Percentiles rank a stretch among this genome's conserved stretches.
phyloP scores from a whole-genome alignment of 2,113 vertebrate genomes.

The Epinephelus moara region DNA sequence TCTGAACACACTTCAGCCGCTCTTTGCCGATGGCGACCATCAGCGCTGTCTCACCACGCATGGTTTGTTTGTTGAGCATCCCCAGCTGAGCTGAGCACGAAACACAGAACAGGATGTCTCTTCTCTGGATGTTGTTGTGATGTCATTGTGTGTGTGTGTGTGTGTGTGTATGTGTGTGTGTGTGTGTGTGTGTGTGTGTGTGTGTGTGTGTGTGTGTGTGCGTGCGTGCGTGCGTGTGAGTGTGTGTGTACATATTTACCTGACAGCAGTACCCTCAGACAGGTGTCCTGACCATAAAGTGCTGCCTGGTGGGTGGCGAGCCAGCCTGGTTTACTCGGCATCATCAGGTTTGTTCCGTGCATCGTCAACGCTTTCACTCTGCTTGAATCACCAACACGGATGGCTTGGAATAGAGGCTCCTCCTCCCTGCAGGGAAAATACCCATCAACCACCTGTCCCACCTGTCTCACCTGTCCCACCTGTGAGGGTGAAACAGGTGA shows the following conservation, averaged over 20 bases:
- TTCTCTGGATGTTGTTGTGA: neutral
- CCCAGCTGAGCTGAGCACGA: conserved; percentile 85
- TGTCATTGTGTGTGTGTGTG: neutral
- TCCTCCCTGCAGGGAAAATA: conserved; percentile 67
- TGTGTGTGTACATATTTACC: conserved; percentile 74
- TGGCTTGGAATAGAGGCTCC: conserved; percentile 77
- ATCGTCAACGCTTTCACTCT: conserved; percentile 83
- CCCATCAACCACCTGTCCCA: conserved; percentile 4
- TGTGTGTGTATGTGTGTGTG: neutral
- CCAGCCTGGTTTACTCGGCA: conserved; percentile 91
- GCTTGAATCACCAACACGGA: conserved; percentile 75
- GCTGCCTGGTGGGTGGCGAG: conserved; percentile 91
- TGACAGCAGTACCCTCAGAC: conserved; percentile 87
- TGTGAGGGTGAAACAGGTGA: too few relatives aligned
- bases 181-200: neutral
- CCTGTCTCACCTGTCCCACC: neutral
- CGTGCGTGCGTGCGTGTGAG: neutral
- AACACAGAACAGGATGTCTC: neutral
- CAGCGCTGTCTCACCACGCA: conserved; percentile 89
- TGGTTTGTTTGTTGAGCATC: conserved; percentile 88
- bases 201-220: neutral
- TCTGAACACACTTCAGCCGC: conserved; percentile 82
- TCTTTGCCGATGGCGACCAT: conserved; percentile 85
- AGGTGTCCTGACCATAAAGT: conserved; percentile 88
- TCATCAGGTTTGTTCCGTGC: conserved; percentile 81